Evolutionary conservation across 2,888 invertebrate species (phyloP).

Genomic region (Caenorhabditis plicata): DNA sequence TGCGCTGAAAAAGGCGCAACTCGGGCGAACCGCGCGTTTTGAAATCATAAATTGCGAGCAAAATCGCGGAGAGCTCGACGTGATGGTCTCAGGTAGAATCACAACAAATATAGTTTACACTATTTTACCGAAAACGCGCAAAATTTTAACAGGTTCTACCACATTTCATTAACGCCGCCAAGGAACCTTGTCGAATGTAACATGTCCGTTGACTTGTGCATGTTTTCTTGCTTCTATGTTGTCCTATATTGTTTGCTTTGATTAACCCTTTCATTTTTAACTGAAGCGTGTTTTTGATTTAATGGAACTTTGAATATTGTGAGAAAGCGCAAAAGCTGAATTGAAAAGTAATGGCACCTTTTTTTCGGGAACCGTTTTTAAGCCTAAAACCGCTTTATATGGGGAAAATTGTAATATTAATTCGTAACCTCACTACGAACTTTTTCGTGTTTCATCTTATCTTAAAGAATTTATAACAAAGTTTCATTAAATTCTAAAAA

Average conservation of each 20-base stretch:
- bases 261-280: constrained; percentile 46
- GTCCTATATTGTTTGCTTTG: constrained; percentile 10
- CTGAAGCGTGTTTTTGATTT: too few species aligned
- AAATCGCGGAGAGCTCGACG: constrained; percentile 64
- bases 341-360: too few species aligned
- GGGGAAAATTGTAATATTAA: constrained; percentile 18
- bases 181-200: too few species aligned
- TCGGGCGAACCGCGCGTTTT: constrained; percentile 62
- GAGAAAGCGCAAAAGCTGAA: too few species aligned
- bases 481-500: too few species aligned
- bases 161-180: constrained; percentile 14
- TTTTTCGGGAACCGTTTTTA: too few species aligned
- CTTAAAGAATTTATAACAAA: too few species aligned
- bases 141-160: background rate
- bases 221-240: background rate
- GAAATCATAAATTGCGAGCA: constrained; percentile 60
- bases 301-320: too few species aligned
- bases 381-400: too few species aligned
- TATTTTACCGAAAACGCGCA: constrained; percentile 1
- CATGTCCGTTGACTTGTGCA: constrained; percentile 7
- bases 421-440: too few species aligned
- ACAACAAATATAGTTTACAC: too few species aligned
- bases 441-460: too few species aligned
- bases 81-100: constrained; percentile 61
- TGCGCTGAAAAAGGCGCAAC: constrained; percentile 58